Percentiles rank a stretch among this genome's conserved stretches.
Evolutionary conservation across 2,113 vertebrate species (phyloP).

Genomic region (Alethe castanea): DNA sequence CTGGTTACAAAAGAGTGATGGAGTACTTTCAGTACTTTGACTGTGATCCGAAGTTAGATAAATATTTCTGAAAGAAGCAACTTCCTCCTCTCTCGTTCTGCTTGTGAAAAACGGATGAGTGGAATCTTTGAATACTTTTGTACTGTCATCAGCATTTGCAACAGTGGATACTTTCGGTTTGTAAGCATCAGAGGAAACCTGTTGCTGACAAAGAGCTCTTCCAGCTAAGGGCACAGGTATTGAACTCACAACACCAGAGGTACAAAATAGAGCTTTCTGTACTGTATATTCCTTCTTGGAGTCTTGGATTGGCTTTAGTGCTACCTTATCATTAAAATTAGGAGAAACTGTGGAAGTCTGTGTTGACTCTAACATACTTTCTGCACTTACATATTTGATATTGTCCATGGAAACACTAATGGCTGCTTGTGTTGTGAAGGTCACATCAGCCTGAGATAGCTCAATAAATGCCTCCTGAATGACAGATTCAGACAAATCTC

Average conservation of each 20-base stretch:
- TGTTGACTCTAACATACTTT: slow-evolving; percentile 71
- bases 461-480: slow-evolving; percentile 98
- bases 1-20: not conserved
- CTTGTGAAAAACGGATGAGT: not conserved
- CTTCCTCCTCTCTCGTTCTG: slow-evolving; percentile 64
- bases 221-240: slow-evolving; percentile 90
- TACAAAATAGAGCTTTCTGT: slow-evolving; percentile 88
- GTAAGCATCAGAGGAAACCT: slow-evolving; percentile 64
- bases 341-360: slow-evolving; percentile 73
- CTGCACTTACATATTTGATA: slow-evolving; percentile 82
- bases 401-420: slow-evolving; percentile 92
- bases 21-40: slow-evolving; percentile 7
- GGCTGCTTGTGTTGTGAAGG: slow-evolving; percentile 90
- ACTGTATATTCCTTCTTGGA: slow-evolving; percentile 80
- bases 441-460: slow-evolving; percentile 89
- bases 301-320: slow-evolving; percentile 52
- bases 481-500: slow-evolving; percentile 94
- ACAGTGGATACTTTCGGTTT: slow-evolving; percentile 48
- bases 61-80: slow-evolving; percentile 68
- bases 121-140: slow-evolving; percentile 41
- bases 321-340: slow-evolving; percentile 57
- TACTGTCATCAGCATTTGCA: slow-evolving; percentile 41
- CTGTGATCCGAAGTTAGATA: slow-evolving; percentile 57
- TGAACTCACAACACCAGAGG: slow-evolving; percentile 91
- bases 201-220: slow-evolving; percentile 79